Evolutionary conservation across 2,797 vertebrate genomes (phyloP), one percentile per base, ranked within the genome.

Genomic region (Anisognathus igniventris): DNA sequence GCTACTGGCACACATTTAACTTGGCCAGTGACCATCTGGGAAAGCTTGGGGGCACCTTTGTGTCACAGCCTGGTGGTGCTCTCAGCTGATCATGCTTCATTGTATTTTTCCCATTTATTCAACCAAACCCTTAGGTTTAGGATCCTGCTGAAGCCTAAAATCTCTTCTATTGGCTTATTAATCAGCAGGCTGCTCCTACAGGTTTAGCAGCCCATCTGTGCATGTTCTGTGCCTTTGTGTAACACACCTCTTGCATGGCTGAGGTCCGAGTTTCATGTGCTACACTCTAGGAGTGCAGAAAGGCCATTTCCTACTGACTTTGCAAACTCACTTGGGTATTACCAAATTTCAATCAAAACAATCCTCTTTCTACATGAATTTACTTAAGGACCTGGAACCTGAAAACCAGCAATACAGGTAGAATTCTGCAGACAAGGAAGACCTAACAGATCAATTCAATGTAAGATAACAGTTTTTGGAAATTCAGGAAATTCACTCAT

Each of bases 251-350:
- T 13, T 37, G 76, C 51, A 35, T 3, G 30, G 58, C 68, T 1
- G 4, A 81, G n/a, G 50, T 72, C 61, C 0, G 1, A 19, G 42
- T 65, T 81, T 68, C 40, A 35, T 0, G 0, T 33, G 42, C 68
- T 77, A 33, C 73, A 65, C 74, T 84, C 33, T 0, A 23, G 10
- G 39, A 80, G 65, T 61, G 53, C 65, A 88, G 72, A 71, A 82
- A 64, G 37, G 50, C 67, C 54, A 22, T 22, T 64, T 86, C 48
- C 50, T 60, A 10, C 6, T 14, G 21, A 60, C 40, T 62, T 42
- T 35, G 10, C 72, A 30, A 68, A 53, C 78, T 27, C 33, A 24
- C 27, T 39, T 65, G 23, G 58, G 8, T 44, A 50, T 19, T 53
- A 25, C 27, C 8, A 12, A 30, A 56, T 60, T 68, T 68, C 1